Evolutionary conservation across 23 tunicate species (phyloP).

Genomic region (Ciona savignyi): DNA sequence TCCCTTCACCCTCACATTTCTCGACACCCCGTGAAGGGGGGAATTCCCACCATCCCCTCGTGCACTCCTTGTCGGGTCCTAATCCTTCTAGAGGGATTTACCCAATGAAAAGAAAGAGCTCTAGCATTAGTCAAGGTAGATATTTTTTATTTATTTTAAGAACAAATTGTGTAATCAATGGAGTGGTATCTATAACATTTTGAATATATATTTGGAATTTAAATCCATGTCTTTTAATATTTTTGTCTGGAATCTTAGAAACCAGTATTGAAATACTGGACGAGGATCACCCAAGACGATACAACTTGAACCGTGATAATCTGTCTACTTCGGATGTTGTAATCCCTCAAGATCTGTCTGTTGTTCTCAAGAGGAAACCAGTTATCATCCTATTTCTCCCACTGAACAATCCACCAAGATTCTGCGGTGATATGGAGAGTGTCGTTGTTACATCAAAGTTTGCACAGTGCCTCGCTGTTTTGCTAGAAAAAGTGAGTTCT

Average conservation of each 20-base stretch:
- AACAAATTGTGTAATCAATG: not conserved
- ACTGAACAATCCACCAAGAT: conserved; percentile 16
- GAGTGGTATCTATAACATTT: too few species aligned
- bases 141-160: not conserved
- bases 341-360: conserved; percentile 25
- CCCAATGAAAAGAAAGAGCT: not conserved
- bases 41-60: not conserved
- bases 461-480: conserved; percentile 25
- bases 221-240: too few species aligned
- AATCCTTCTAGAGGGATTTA: not conserved
- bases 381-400: conserved; percentile 19
- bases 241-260: not conserved
- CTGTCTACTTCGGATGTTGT: conserved; percentile 3
- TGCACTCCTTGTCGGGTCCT: not conserved
- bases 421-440: conserved; percentile 25
- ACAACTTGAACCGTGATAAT: conserved; percentile 1
- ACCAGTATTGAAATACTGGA: conserved; percentile 5
- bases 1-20: not conserved
- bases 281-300: conserved; percentile 32
- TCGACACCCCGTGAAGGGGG: not conserved
- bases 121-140: not conserved
- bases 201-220: too few species aligned
- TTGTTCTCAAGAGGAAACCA: conserved; percentile 15
- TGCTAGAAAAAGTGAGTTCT: conserved; percentile 12
- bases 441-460: conserved; percentile 30